A percentile compares a stretch with the other conserved stretches of the same genome.
These are phyloP conservation scores for Kryphioiulus occultus DNA, from an alignment of 2,888 invertebrate species.

Conservation along the genomic window DNA sequence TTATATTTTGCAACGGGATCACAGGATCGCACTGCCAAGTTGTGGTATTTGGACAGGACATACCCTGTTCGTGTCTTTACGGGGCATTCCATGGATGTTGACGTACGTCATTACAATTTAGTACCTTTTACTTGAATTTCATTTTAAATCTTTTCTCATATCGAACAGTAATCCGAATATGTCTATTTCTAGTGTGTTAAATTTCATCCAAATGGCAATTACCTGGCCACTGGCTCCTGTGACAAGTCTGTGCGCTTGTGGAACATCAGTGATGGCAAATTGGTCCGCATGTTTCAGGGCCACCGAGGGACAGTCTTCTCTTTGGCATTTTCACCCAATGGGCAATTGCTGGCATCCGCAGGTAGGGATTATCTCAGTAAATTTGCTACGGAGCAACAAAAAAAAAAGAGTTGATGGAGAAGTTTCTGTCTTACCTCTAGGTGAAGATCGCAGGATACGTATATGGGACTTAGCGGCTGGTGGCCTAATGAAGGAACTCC, in stretches of 20 bases:
- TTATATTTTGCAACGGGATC: slow-evolving; percentile 81
- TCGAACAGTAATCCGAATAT: slow-evolving; percentile 50
- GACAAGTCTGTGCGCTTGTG: slow-evolving; percentile 88
- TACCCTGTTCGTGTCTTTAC: slow-evolving; percentile 84
- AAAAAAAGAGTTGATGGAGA: not conserved
- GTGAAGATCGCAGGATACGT: slow-evolving; percentile 74
- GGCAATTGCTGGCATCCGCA: slow-evolving; percentile 82
- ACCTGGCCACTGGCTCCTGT: slow-evolving; percentile 88
- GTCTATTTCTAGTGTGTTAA: slow-evolving; percentile 72
- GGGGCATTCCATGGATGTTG: slow-evolving; percentile 88
- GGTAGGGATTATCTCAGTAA: slow-evolving; percentile 66
- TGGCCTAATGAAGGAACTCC: slow-evolving; percentile 71
- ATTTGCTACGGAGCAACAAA: not conserved
- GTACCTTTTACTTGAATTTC: not conserved
- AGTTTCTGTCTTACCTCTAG: slow-evolving; percentile 60
- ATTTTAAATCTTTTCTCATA: not conserved
- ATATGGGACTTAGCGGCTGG: slow-evolving; percentile 77
- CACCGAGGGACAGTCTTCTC: slow-evolving; percentile 78
- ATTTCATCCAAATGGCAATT: slow-evolving; percentile 91
- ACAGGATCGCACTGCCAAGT: slow-evolving; percentile 78
- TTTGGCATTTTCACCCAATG: slow-evolving; percentile 84
- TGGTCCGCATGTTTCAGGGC: slow-evolving; percentile 67
- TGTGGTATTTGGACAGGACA: slow-evolving; percentile 83
- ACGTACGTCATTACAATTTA: slow-evolving; percentile 67
- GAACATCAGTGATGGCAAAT: slow-evolving; percentile 82